Base-by-base conservation (phyloP, 2,888 invertebrate species). In the Drosophila sordidula region DNA sequence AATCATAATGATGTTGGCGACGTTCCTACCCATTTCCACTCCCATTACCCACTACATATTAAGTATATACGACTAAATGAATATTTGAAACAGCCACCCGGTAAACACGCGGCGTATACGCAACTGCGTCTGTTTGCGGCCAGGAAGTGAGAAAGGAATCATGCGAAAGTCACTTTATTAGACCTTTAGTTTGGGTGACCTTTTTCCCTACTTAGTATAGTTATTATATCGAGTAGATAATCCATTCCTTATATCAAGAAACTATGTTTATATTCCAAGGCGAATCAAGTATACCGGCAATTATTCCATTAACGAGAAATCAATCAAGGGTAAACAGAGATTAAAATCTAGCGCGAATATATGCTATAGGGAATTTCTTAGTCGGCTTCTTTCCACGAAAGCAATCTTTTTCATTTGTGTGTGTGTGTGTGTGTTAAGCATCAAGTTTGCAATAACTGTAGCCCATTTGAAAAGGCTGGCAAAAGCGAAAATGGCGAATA, bases 381-480 rank as follows among this genome's bases (percentile, higher is more conserved):
- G 54, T 54, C 32, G 32, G 2, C 6, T 22, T 32, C 22, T 22
- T 1, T 4, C 1, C 39, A 0, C 14, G 0, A 2, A 6, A 9
- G 11, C 25, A 39, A 6, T 16, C 11, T 26, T 22, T 41, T 41
- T 47, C 34, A 44, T 42, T 39, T 38, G 26, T 44, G 36, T 61
- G 34, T 44, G 36, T 44, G 36, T 61, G 34, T 59, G 49, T 18
- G 41, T n/a, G 68, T 42, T 29, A 42, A 46, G 47, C 78, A 63
- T 50, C 71, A 64, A 64, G 56, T 54, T 61, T 32, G 78, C 46
- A 63, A 75, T 73, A 73, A 73, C 78, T 52, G 62, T 18, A 61
- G 65, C 41, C 12, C 58, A 41, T 36, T 63, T 14, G 26, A 59
- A 51, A 55, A 46, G 36, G 39, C 36, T 50, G 66, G 51, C 25